phyloP scores from a whole-genome alignment of 2,113 vertebrate genomes.

The Campylorhamphus procurvoides region DNA sequence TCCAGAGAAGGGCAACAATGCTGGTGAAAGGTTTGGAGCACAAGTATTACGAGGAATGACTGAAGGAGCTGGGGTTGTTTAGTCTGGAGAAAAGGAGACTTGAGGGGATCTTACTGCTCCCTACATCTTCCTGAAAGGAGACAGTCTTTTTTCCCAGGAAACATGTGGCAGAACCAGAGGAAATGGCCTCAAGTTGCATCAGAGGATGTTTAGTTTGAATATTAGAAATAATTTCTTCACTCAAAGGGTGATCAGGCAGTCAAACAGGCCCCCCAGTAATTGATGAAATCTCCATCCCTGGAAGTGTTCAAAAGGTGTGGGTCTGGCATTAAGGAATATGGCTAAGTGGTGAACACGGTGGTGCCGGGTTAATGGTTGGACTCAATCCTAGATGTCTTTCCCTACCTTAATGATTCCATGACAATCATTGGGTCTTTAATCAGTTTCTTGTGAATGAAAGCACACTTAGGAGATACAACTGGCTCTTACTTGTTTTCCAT shows the following conservation, averaged over 20 bases:
- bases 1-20: neutral
- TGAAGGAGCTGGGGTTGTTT: neutral
- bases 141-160: neutral
- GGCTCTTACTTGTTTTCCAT: neutral
- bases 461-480: neutral
- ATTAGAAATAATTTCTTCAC: neutral
- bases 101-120: neutral
- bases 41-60: neutral
- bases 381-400: neutral
- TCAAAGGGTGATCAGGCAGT: neutral
- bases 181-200: neutral
- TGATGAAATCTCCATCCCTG: accelerated
- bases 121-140: neutral
- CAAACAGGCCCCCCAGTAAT: neutral
- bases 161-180: neutral
- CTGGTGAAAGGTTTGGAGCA: neutral
- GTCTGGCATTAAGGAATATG: neutral
- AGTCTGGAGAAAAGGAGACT: neutral
- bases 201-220: neutral
- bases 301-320: neutral
- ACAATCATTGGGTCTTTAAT: neutral
- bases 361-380: neutral
- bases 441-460: neutral
- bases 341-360: neutral
- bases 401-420: accelerated